Evolutionary conservation across 2,888 invertebrate species (phyloP), one percentile per base, ranked within the genome.

Genomic region (Spisula solida): DNA sequence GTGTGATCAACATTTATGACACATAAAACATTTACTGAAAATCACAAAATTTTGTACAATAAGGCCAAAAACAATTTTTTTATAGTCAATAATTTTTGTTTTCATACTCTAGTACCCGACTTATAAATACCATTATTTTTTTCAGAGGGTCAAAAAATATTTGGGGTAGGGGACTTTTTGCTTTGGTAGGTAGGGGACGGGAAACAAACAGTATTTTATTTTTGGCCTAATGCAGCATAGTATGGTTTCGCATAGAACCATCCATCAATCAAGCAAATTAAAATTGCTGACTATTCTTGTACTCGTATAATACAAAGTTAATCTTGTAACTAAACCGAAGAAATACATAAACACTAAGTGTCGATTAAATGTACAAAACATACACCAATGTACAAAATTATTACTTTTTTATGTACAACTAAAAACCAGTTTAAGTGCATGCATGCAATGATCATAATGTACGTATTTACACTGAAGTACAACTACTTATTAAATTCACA

Each of bases 311-410:
- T n/a, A 66, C 60, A 25, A 8, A 25, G 60, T 66, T 25, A 66
- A 25, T 25, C 25, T 25, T 25, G 60, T 25, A 66, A n/a, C 25
- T 25, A n/a, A 66, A 66, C 12, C n/a, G 25, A 66, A 66, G 60
- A 25, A 66, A 25, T 25, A 25, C n/a, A n/a, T 25, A 20, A 60
- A 66, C 60, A 66, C 60, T 25, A 66, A 66, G 25, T 66, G 20
- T 66, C 25, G 8, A 66, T 6, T 25, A 0, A 66, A 66, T 66
- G 25, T 66, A 66, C 60, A 60, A 60, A 60, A n/a, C 25, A 25
- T 66, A 66, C 60, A 66, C n/a, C n/a, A 66, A 66, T 66, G n/a
- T 66, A 66, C 60, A 66, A 25, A n/a, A 66, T 25, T 66, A 41
- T 41, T 41, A 41, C 41, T 41, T 41, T 41, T 41, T 41, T 41